These are phyloP conservation scores for Apotomis capreana DNA, from an alignment of 2,888 invertebrate species.

Conservation along the genomic window DNA sequence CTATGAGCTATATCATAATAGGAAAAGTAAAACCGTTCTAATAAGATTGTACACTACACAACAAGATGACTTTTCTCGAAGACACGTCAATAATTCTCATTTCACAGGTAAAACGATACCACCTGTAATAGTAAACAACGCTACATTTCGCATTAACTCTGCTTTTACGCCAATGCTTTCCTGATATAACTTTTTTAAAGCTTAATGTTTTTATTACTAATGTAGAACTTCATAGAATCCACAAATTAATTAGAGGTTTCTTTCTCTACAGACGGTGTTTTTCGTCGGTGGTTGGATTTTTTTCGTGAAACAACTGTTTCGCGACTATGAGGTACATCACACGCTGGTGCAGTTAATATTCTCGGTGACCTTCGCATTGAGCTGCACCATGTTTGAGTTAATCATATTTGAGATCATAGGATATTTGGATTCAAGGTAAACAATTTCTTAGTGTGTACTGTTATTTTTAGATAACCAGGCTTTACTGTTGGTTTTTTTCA, in stretches of 20 bases:
- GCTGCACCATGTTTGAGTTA: constrained; percentile 99
- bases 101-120: constrained; percentile 85
- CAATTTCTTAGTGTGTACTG: neutral
- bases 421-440: constrained; percentile 93
- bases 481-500: neutral
- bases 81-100: constrained; percentile 92
- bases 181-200: neutral
- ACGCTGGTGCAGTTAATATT: constrained; percentile 97
- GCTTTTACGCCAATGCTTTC: constrained; percentile 13
- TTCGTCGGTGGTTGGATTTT: constrained; percentile 99
- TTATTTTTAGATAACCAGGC: no score
- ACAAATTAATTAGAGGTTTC: neutral
- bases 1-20: neutral
- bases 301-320: constrained; percentile 98
- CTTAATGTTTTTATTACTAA: neutral
- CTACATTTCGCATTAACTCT: constrained; percentile 34
- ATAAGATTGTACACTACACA: neutral
- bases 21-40: neutral
- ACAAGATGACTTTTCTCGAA: constrained; percentile 90
- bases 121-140: constrained; percentile 48
- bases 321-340: constrained; percentile 98
- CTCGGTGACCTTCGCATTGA: constrained; percentile 97
- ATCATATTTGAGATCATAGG: constrained; percentile 99
- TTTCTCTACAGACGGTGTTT: constrained; percentile 91
- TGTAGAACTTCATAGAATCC: neutral